These are phyloP conservation scores for Carpatolechia fugitivella DNA, from an alignment of 2,888 invertebrate species.

Conservation along the genomic window DNA sequence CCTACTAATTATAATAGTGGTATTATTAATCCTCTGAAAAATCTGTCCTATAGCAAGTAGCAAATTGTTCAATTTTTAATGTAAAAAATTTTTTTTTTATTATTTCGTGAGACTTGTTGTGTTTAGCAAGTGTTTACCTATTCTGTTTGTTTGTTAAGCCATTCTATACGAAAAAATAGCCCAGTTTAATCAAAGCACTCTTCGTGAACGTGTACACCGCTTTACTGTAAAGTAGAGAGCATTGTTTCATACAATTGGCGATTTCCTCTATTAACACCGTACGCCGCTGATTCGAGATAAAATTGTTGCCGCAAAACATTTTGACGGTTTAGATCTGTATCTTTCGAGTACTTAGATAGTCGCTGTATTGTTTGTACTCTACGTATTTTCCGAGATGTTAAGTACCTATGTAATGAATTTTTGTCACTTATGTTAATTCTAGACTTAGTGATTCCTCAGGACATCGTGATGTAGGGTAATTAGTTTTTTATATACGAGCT, in stretches of 20 bases:
- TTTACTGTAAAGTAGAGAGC: slow-evolving; percentile 25
- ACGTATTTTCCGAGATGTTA: neutral
- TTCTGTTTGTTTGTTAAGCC: too few relatives aligned
- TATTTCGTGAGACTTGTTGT: too few relatives aligned
- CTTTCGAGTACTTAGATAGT: slow-evolving; percentile 20
- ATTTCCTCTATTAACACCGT: slow-evolving; percentile 66
- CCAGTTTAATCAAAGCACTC: neutral
- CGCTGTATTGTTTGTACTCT: slow-evolving; percentile 8
- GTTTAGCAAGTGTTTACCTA: too few relatives aligned
- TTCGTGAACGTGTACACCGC: neutral
- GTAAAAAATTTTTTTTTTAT: too few relatives aligned
- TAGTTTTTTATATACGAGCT: too few relatives aligned
- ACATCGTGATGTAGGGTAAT: too few relatives aligned
- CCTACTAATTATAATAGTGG: too few relatives aligned
- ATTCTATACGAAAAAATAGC: neutral
- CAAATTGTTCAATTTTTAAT: too few relatives aligned
- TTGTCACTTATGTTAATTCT: neutral
- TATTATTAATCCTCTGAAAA: too few relatives aligned
- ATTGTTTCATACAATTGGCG: slow-evolving; percentile 66
- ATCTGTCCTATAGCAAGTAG: too few relatives aligned
- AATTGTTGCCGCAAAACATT: slow-evolving; percentile 64
- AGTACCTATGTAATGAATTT: neutral
- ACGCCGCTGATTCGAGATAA: slow-evolving; percentile 61
- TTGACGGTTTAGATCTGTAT: slow-evolving; percentile 51
- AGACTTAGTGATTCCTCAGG: too few relatives aligned